Evolutionary conservation across 2,113 vertebrate genomes (phyloP), one percentile per base, ranked within the genome.

Genomic region (Donacobius atricapilla): DNA sequence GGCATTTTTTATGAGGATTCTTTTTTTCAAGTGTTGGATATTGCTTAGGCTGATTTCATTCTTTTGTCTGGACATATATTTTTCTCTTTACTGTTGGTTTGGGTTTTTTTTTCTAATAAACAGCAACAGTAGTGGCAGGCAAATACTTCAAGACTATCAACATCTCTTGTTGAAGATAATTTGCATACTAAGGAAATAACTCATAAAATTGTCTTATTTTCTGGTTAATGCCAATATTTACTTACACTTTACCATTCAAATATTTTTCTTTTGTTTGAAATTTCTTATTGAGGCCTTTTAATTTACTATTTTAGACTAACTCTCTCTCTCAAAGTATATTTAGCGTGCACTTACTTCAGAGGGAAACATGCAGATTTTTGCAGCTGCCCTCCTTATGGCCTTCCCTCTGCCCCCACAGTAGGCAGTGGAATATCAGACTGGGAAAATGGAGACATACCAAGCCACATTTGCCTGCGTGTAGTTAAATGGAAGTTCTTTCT

Each of bases 331-430:
- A 10, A 85, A 90, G 58, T 96, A 95, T 95, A 96, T 96, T 96
- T 97, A 96, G 90, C 81, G 15, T 81, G 86, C 89, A 54, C 69
- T 92, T 87, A 91, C 73, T 96, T 94, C 87, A 94, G 91, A 95
- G 81, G 87, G 95, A 91, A 95, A 83, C 82, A 96, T 96, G 94
- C 92, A 96, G 94, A 95, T 96, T 96, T 96, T 94, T 96, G 84
- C 95, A 96, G 91, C 94, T 95, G 91, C 93, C 93, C 95, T 94
- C 91, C 94, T 93, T 96, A 83, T 94, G 94, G 94, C 94, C 96
- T 92, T 95, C 90, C 90, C 86, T 95, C 96, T 97, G 95, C 96
- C 94, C 95, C 95, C 93, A 96, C 94, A 96, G 87, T 93, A 95
- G 93, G 91, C 93, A 96, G 87, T 9, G 65, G 87, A 95, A 77